Percentiles rank a stretch among this genome's conserved stretches.
phyloP scores from a whole-genome alignment of 1,140 invertebrate genomes.

The Pseudomyrmex dendroicus region DNA sequence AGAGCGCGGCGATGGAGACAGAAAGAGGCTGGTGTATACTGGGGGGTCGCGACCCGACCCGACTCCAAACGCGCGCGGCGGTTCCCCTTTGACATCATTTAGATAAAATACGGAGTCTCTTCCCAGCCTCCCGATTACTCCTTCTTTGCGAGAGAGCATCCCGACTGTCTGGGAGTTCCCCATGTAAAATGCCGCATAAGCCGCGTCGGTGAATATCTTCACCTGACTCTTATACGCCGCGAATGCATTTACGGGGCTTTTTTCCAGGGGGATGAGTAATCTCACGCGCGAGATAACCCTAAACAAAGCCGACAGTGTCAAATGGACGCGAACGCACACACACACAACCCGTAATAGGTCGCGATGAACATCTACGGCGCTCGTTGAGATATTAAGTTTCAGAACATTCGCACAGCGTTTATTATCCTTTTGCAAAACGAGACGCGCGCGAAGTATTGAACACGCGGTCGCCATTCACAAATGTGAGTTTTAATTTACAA shows the following conservation, averaged over 20 bases:
- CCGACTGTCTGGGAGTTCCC: constrained; percentile 60
- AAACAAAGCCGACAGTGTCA: not conserved
- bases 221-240: constrained; percentile 14
- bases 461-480: not conserved
- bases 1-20: constrained; percentile 57
- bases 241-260: constrained; percentile 10
- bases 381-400: not conserved
- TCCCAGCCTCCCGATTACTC: constrained; percentile 67
- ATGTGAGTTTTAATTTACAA: not conserved
- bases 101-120: constrained; percentile 81
- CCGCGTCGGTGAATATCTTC: constrained; percentile 30
- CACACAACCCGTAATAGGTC: not conserved
- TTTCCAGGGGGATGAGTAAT: not conserved
- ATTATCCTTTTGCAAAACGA: not conserved
- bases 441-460: too few relatives aligned
- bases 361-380: too few relatives aligned
- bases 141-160: constrained; percentile 64
- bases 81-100: constrained; percentile 83
- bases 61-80: constrained; percentile 68
- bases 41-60: constrained; percentile 71
- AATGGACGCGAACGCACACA: not conserved
- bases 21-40: constrained; percentile 62
- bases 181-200: constrained; percentile 54
- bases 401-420: not conserved
- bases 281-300: not conserved